These are phyloP conservation scores for Drosophila elegans DNA, from an alignment of 1,140 invertebrate genomes.

Conservation along the genomic window DNA sequence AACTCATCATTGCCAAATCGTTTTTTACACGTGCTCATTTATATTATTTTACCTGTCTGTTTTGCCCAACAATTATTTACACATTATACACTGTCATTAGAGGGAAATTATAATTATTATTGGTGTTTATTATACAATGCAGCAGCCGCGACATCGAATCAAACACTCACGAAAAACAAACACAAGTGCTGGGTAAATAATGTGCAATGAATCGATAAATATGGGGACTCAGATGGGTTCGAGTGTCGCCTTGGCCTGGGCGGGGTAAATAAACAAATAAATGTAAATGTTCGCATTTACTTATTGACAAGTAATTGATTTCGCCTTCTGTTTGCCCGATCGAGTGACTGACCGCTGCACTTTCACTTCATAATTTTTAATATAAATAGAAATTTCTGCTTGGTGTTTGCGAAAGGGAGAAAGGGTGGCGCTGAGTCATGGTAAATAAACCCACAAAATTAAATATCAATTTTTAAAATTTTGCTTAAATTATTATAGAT, in stretches of 20 bases:
- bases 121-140: constrained; percentile 36
- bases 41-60: constrained; percentile 1
- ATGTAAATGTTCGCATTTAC: constrained; percentile 37
- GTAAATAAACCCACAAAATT: neutral
- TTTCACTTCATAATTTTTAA: constrained; percentile 63
- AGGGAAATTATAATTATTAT: constrained; percentile 27
- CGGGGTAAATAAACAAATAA: constrained; percentile 41
- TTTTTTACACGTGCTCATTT: constrained; percentile 19
- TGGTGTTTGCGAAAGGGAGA: constrained; percentile 10
- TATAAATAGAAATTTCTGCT: constrained; percentile 52
- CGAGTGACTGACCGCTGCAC: constrained; percentile 49
- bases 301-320: constrained; percentile 56
- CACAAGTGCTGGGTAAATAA: constrained; percentile 34
- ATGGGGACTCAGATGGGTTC: constrained; percentile 12
- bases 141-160: constrained; percentile 4
- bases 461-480: too few relatives aligned
- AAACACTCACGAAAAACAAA: constrained; percentile 25
- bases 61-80: constrained; percentile 42
- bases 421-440: constrained; percentile 24
- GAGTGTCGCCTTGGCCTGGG: constrained; percentile 30
- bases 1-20: constrained; percentile 1
- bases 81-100: constrained; percentile 47
- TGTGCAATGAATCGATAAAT: constrained; percentile 47
- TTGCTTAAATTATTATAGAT: too few relatives aligned
- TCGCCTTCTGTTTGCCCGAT: constrained; percentile 24